Percentiles rank a stretch among this genome's conserved stretches.
Evolutionary conservation across 2,797 vertebrate species (phyloP).

Genomic region (Tragelaphus oryx): DNA sequence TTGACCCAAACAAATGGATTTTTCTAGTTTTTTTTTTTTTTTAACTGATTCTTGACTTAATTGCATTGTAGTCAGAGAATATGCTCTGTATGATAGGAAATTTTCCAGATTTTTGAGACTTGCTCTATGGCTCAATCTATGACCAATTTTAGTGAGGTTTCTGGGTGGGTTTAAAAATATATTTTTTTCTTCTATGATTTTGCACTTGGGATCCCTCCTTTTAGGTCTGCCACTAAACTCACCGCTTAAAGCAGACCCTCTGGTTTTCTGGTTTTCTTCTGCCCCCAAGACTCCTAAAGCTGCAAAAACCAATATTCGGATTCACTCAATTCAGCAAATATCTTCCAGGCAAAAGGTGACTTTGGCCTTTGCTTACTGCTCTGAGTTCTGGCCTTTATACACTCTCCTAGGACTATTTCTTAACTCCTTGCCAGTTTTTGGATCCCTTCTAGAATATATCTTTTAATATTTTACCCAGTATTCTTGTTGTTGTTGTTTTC

Average conservation of each 20-base stretch:
- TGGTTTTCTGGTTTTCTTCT: not conserved
- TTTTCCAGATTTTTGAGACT: not conserved
- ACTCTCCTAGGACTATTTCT: not conserved
- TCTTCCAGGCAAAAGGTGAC: not conserved
- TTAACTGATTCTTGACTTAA: not conserved
- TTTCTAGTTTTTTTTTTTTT: not conserved
- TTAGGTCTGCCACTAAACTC: not conserved
- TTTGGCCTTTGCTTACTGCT: not conserved
- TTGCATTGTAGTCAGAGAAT: not conserved
- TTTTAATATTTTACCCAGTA: not conserved
- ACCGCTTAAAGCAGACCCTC: not conserved
- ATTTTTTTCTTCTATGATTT: not conserved
- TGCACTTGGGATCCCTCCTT: not conserved
- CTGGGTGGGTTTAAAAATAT: not conserved
- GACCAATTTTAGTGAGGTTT: not conserved
- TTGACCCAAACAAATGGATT: not conserved
- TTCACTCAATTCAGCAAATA: constrained; percentile 1
- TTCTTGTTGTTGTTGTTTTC: constrained; percentile 14
- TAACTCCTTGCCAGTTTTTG: not conserved
- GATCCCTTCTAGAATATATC: not conserved
- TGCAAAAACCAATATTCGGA: not conserved
- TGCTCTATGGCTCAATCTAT: not conserved
- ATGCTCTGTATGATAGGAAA: not conserved
- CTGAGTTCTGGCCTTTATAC: not conserved
- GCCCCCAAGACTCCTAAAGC: not conserved